phyloP scores from a whole-genome alignment of 53 echinoderm and acorn worm species.

The Patiria pectinifera region DNA sequence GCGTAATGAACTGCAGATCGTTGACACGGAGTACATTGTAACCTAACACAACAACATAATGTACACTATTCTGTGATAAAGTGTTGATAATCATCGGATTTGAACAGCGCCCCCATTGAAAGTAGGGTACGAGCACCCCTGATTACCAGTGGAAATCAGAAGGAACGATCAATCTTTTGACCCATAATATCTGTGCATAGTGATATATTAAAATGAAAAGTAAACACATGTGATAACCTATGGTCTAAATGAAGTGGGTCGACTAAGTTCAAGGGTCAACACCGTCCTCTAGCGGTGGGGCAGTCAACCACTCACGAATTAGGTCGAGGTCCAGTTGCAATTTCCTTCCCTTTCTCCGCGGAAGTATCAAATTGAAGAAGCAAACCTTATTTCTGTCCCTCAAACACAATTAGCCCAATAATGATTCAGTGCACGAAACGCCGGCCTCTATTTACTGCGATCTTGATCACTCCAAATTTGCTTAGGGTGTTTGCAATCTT shows the following conservation, averaged over 20 bases:
- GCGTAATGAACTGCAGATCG: too few relatives aligned
- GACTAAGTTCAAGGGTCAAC: neutral
- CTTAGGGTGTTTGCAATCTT: neutral
- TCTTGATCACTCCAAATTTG: neutral
- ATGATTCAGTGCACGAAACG: slow-evolving; percentile 15
- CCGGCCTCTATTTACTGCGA: neutral
- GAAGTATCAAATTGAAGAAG: slow-evolving; percentile 15
- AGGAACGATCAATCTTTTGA: too few relatives aligned
- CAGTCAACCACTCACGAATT: neutral
- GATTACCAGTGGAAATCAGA: too few relatives aligned
- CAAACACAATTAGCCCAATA: neutral
- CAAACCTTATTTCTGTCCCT: neutral
- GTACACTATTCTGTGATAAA: too few relatives aligned
- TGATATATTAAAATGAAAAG: too few relatives aligned
- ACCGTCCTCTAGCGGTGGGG: neutral
- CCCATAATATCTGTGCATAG: too few relatives aligned
- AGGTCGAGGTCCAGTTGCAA: slow-evolving; percentile 12
- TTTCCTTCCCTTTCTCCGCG: neutral
- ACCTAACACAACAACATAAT: too few relatives aligned
- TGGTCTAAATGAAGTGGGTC: neutral
- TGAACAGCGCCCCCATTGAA: too few relatives aligned
- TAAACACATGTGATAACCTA: neutral
- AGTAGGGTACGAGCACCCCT: too few relatives aligned
- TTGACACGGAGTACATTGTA: too few relatives aligned
- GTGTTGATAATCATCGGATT: too few relatives aligned